phyloP scores from a whole-genome alignment of 2,888 invertebrate genomes.

The Drosophila limbata region DNA sequence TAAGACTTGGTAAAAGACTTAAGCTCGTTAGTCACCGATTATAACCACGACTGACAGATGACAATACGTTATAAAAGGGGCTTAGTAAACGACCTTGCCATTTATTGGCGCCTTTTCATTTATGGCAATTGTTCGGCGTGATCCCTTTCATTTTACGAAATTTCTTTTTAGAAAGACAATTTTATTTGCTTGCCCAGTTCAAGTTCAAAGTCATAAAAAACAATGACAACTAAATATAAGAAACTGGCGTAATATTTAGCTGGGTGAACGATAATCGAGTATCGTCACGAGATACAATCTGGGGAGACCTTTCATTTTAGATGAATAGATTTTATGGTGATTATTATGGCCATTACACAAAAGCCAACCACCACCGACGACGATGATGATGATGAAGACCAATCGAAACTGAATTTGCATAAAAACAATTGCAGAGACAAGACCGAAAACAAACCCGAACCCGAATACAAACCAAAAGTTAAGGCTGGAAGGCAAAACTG shows the following conservation, averaged over 20 bases:
- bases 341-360: conserved; percentile 58
- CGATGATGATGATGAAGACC: conserved; percentile 33
- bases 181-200: conserved; percentile 53
- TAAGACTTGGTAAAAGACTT: conserved; percentile 3
- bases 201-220: conserved; percentile 78
- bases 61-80: conserved; percentile 12
- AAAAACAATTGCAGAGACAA: conserved; percentile 65
- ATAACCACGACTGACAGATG: conserved; percentile 16
- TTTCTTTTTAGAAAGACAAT: conserved; percentile 58
- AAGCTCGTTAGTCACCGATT: neutral
- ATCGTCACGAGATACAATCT: conserved; percentile 48
- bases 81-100: conserved; percentile 17
- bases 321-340: conserved; percentile 67
- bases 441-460: conserved; percentile 1
- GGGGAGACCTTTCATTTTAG: conserved; percentile 70
- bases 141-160: conserved; percentile 55
- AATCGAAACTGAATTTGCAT: conserved; percentile 69
- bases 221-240: conserved; percentile 7
- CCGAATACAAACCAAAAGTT: neutral
- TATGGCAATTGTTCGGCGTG: conserved; percentile 4
- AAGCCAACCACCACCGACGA: conserved; percentile 27
- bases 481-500: conserved; percentile 6
- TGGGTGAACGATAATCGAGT: conserved; percentile 9
- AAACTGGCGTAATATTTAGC: conserved; percentile 62
- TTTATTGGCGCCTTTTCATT: conserved; percentile 19